Conservation (phyloP, 1,140 invertebrate species). For the Drosophila sucinea region DNA sequence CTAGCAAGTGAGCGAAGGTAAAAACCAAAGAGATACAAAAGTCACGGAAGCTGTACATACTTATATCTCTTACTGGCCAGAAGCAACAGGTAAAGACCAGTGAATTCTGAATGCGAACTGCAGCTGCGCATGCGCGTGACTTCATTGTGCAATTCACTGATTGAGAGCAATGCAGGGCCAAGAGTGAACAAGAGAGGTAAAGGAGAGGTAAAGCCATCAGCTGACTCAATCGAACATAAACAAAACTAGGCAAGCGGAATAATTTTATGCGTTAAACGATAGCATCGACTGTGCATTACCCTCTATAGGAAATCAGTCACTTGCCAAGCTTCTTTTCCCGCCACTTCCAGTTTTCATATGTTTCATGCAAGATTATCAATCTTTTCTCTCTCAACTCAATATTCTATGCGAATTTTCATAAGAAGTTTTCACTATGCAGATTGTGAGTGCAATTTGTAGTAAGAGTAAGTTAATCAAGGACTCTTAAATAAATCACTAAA, state of each 20-base stretch:
- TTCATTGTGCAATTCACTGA: conserved; percentile 14
- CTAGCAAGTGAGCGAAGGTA: conserved; percentile 23
- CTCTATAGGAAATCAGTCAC: too few relatives aligned
- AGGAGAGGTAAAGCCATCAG: not conserved
- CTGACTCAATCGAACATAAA: not conserved
- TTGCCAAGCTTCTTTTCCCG: too few relatives aligned
- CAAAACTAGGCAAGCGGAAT: not conserved
- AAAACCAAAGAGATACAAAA: conserved; percentile 3
- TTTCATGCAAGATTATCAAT: too few relatives aligned
- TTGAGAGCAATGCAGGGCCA: not conserved
- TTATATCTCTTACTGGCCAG: conserved; percentile 13
- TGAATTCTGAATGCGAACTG: conserved; percentile 25
- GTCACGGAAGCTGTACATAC: conserved; percentile 12
- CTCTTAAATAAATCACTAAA: too few relatives aligned
- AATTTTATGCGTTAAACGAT: not conserved
- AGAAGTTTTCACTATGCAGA: too few relatives aligned
- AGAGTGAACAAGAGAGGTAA: not conserved
- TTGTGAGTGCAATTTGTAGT: too few relatives aligned
- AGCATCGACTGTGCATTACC: not conserved
- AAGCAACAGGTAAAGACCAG: conserved; percentile 46
- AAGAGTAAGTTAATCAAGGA: too few relatives aligned
- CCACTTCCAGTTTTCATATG: too few relatives aligned
- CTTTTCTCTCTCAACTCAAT: too few relatives aligned
- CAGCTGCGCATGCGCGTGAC: conserved; percentile 46
- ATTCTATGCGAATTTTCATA: too few relatives aligned